A percentile compares a stretch with the other conserved stretches of the same genome.
phyloP scores from a whole-genome alignment of 2,888 invertebrate genomes.

The Hydrotaea diabolus region DNA sequence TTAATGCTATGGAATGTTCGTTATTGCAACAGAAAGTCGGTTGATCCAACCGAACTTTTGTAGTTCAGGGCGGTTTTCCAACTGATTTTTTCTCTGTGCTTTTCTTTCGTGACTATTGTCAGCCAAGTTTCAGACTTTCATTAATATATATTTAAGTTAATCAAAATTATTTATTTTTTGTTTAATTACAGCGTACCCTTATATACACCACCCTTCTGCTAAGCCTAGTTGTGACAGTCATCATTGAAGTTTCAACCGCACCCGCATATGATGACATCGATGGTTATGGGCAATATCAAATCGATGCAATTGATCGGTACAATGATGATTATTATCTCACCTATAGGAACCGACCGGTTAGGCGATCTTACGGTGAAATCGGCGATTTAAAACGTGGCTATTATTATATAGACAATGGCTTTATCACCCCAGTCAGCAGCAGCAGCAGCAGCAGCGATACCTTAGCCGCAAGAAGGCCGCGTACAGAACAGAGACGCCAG shows the following conservation, averaged over 20 bases:
- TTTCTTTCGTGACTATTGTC: too few species aligned
- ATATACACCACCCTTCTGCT: background rate
- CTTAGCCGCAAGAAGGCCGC: conserved; percentile 66
- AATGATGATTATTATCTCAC: conserved; percentile 42
- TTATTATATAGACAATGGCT: conserved; percentile 70
- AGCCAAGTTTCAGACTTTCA: too few species aligned
- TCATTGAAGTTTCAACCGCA: background rate
- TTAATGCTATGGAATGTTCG: too few species aligned
- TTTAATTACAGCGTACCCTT: background rate
- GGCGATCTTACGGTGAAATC: too few species aligned
- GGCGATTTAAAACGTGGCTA: conserved; percentile 69
- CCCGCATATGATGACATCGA: conserved; percentile 71
- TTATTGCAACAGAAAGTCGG: too few species aligned
- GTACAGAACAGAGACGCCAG: conserved; percentile 67
- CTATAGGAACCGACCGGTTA: background rate
- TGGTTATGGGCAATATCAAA: conserved; percentile 73
- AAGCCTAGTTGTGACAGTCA: background rate
- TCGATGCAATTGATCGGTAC: conserved; percentile 65
- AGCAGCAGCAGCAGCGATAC: too few species aligned
- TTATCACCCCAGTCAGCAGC: too few species aligned
- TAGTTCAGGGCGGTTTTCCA: too few species aligned
- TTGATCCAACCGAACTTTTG: too few species aligned
- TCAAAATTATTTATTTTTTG: too few species aligned
- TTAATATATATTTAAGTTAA: too few species aligned
- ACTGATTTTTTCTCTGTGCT: too few species aligned